Evolutionary conservation across 2,113 vertebrate genomes (phyloP).

Genomic region (Syngnathus floridae): DNA sequence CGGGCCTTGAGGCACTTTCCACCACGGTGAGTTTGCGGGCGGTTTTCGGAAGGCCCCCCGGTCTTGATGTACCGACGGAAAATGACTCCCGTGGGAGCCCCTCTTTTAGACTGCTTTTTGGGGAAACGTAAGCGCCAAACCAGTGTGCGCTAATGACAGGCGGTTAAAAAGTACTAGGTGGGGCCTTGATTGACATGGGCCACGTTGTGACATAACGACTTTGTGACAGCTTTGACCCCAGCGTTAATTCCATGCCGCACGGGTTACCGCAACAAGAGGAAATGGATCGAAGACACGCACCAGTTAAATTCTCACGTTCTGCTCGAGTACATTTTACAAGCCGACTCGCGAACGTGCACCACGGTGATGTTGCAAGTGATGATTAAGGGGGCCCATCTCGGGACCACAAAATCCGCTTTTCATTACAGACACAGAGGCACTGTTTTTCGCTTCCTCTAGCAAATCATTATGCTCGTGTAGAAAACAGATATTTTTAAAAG

Average conservation of each 20-base stretch:
- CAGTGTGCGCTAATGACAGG: slow-evolving; percentile 1
- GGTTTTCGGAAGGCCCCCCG: not conserved
- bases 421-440: not conserved
- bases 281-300: not conserved
- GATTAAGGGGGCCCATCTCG: not conserved
- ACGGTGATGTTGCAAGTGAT: not conserved
- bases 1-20: not conserved
- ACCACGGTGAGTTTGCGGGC: not conserved
- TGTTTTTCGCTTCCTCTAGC: not conserved
- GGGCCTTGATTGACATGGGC: not conserved
- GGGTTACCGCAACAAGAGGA: not conserved
- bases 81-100: not conserved
- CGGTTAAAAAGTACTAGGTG: not conserved
- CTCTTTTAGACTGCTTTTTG: not conserved
- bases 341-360: not conserved
- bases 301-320: not conserved
- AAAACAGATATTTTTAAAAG: not conserved
- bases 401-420: not conserved
- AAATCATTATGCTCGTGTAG: not conserved
- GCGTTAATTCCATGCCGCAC: not conserved
- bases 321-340: not conserved
- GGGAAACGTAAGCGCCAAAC: not conserved
- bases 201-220: not conserved
- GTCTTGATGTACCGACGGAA: not conserved
- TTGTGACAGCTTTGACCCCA: not conserved